Evolutionary conservation across 2,888 invertebrate species (phyloP), one percentile per base, ranked within the genome.

Genomic region (Camponotus fellah): DNA sequence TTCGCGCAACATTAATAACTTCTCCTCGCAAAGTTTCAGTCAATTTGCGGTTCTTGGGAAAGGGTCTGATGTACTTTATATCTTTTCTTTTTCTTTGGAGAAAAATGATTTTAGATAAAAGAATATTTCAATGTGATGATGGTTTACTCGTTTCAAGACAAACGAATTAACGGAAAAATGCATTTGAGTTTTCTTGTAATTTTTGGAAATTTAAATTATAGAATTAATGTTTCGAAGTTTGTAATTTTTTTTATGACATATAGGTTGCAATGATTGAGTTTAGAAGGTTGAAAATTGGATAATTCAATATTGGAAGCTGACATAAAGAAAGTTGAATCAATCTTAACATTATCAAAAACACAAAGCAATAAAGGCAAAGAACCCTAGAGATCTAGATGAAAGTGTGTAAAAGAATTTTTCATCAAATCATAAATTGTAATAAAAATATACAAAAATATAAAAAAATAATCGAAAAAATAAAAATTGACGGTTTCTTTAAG

Each of bases 1-100:
- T 71, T 83, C 83, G 72, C 66, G 82, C 83, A 74, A 82, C 82
- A 72, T 84, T 84, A 84, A 84, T 82, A 82, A 68, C 60, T 60
- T 58, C 40, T 46, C 37, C 40, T 46, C 37, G 72, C 58, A 84
- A 84, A 84, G 56, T 84, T 84, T 72, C 56, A 72, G 83, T 71
- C 81, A 71, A 72, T 82, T 83, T 72, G 79, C 68, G 68, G 69
- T 69, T 69, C 77, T 34, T n/a, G 56, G 34, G 71, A 8, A 46
- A 32, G 58, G 71, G 12, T 46, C 46, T 32, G 58, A 46, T 46
- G 53, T 46, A 60, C 43, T 58, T 65, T 26, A 6, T 76, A 26
- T 76, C 56, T 34, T 6, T n/a, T 26, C 34, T 40, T 37, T 26
- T 53, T 32, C 12, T 32, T 53, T 10, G 37, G 2, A 66, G 71